phyloP scores from a whole-genome alignment of 1,140 invertebrate genomes.

The Drosophila gunungcola region DNA sequence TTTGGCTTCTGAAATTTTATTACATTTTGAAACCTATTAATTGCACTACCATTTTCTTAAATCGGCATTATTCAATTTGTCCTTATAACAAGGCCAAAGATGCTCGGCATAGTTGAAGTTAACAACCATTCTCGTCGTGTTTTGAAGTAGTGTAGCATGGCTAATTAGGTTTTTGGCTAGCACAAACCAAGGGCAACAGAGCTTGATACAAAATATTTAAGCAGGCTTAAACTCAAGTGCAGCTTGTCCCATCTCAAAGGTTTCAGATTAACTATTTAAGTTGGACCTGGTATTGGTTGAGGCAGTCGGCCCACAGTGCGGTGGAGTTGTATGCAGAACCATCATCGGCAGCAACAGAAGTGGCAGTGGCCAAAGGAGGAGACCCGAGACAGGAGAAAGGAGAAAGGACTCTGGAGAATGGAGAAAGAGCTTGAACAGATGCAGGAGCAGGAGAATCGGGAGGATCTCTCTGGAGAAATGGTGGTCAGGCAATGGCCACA shows the following conservation, averaged over 20 bases:
- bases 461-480: slow-evolving; percentile 52
- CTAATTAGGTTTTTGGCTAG: neutral
- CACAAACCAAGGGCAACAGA: too few relatives aligned
- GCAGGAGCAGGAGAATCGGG: slow-evolving; percentile 24
- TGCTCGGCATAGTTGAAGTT: neutral
- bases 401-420: neutral
- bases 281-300: neutral
- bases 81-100: too few relatives aligned
- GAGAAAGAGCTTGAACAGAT: slow-evolving; percentile 1
- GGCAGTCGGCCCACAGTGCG: slow-evolving; percentile 12
- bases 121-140: neutral
- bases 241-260: neutral
- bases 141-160: neutral
- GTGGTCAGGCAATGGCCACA: slow-evolving; percentile 61
- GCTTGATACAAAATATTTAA: neutral
- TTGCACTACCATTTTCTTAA: too few relatives aligned
- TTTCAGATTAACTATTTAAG: neutral
- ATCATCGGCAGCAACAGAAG: slow-evolving; percentile 16
- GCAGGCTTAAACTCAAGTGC: neutral
- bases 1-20: neutral
- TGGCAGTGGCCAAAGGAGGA: slow-evolving; percentile 20
- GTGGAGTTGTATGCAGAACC: slow-evolving; percentile 17
- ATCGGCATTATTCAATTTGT: too few relatives aligned
- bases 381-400: slow-evolving; percentile 7
- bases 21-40: too few relatives aligned